These are phyloP conservation scores for Leguminivora glycinivorella DNA, from an alignment of 1,140 invertebrate species.

Conservation along the genomic window DNA sequence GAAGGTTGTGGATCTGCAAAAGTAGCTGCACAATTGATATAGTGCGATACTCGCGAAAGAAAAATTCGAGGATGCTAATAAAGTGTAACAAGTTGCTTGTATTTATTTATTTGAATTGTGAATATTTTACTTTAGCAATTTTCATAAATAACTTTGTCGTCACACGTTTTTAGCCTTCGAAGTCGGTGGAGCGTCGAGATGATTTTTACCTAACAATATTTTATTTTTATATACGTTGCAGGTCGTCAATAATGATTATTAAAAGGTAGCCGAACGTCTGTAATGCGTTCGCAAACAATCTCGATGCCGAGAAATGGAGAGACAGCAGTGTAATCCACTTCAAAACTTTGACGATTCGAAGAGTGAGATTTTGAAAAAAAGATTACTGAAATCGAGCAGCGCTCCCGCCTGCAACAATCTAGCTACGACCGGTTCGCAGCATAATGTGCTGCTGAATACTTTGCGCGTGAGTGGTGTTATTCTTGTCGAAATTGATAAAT, in stretches of 20 bases:
- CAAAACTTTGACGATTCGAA: constrained; percentile 77
- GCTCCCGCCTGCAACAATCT: constrained; percentile 51
- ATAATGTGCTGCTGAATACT: constrained; percentile 74
- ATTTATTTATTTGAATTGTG: constrained; percentile 27
- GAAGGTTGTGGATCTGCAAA: constrained; percentile 76
- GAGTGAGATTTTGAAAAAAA: constrained; percentile 77
- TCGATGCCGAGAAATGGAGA: constrained; percentile 69
- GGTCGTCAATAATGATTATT: constrained; percentile 65
- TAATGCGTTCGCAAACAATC: constrained; percentile 66
- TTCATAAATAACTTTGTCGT: constrained; percentile 30
- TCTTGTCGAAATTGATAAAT: constrained; percentile 5
- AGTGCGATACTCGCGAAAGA: constrained; percentile 73
- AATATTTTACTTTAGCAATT: constrained; percentile 29
- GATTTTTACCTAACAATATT: constrained; percentile 67
- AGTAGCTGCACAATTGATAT: constrained; percentile 76
- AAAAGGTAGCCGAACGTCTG: constrained; percentile 66
- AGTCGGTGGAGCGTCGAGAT: constrained; percentile 41
- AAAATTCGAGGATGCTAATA: constrained; percentile 54
- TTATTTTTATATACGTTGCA: constrained; percentile 74
- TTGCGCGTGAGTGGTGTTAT: constrained; percentile 65
- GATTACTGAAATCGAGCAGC: constrained; percentile 68
- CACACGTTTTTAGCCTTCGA: constrained; percentile 3
- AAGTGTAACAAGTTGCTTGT: constrained; percentile 31
- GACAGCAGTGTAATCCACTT: constrained; percentile 74
- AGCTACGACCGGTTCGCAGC: constrained; percentile 61